Base-by-base conservation (phyloP, 2,797 vertebrate genomes). In the Cynopterus sphinx region DNA sequence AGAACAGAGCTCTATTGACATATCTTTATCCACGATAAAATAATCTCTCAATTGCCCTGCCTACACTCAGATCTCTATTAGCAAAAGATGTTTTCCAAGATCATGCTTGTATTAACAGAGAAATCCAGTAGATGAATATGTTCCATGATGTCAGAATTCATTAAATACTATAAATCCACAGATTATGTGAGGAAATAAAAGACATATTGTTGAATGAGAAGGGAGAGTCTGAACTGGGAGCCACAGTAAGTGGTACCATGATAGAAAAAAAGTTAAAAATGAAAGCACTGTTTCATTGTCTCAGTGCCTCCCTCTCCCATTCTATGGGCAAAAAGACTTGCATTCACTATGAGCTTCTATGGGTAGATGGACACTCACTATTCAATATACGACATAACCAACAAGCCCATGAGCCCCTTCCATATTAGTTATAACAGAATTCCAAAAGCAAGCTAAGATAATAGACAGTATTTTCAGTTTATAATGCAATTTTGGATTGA, bases 371-470 rank as follows among this genome's bases (percentile, higher is more conserved):
- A 49, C 15, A 68, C 43, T 81, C 39, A 9, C 16, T 85, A 24
- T 10, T 55, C 75, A 85, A 85, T 0, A 24, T 11, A 71, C 31
- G 43, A 55, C 12, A n/a, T 3, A 46, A 77, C 26, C 12, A 12
- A 41, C 59, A 96, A 73, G 53, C 53, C 28, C 57, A 41, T 5
- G 57, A 74, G 41, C 75, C 82, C 15, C 24, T 22, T 53, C 83
- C n/a, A 22, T 21, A 41, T 49, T 81, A 22, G 12, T 43, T 75
- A 59, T 39, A 74, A 86, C 6, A 94, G 43, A 95, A 87, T 82
- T 87, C 67, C 53, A 91, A 96, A 96, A 89, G 74, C 71, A 68
- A 74, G 12, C 51, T 82, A 89, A 88, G 92, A 22, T 49, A 65
- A 51, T 2, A 59, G 31, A 49, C 9, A 36, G 41, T 24, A 83